Evolutionary conservation across 2,888 invertebrate species (phyloP).

Genomic region (Liopterus haemorrhoidalis): DNA sequence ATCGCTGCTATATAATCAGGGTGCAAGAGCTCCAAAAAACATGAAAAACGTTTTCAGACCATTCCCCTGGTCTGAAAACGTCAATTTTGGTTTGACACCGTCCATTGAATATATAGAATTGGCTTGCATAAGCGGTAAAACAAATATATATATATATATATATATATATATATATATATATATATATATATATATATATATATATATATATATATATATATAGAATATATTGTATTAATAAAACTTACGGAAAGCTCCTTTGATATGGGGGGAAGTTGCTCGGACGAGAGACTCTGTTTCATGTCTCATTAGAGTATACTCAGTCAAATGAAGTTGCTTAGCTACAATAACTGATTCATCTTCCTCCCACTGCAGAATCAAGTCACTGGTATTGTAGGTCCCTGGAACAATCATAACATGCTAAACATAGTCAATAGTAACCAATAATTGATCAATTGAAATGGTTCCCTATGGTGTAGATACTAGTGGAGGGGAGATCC

Average conservation of each 20-base stretch:
- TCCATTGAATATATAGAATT: no score
- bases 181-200: background rate
- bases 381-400: slow-evolving; percentile 74
- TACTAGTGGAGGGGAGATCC: no score
- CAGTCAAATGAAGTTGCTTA: slow-evolving; percentile 70
- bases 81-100: no score
- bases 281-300: slow-evolving; percentile 68
- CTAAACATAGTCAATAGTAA: no score
- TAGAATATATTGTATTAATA: background rate
- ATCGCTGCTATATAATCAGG: no score
- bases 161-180: slow-evolving; percentile 1
- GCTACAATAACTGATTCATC: slow-evolving; percentile 68
- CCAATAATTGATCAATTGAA: no score
- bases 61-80: no score
- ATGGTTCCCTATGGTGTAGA: no score
- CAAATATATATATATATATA: no score
- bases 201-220: background rate
- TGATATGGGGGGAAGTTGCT: slow-evolving; percentile 56
- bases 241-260: slow-evolving; percentile 62
- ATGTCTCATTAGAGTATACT: slow-evolving; percentile 65
- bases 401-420: slow-evolving; percentile 54
- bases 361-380: slow-evolving; percentile 70
- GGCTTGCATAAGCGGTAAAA: background rate
- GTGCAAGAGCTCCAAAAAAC: no score
- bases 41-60: no score